A percentile compares a stretch with the other conserved stretches of the same genome.
These are phyloP conservation scores for Cyprinus carpio DNA, from an alignment of 2,113 vertebrate species.

Conservation along the genomic window DNA sequence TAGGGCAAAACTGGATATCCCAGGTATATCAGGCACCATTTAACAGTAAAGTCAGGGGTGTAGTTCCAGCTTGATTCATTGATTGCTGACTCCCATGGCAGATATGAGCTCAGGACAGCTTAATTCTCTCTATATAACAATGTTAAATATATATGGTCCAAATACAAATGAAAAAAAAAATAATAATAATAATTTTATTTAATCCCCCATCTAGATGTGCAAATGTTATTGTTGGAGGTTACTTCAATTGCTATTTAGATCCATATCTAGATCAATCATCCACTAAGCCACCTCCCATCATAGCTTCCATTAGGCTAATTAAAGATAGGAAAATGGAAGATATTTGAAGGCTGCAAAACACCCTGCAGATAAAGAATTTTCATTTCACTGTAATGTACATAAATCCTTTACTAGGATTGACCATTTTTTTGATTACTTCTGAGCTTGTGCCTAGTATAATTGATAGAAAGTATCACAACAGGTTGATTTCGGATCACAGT, in stretches of 20 bases:
- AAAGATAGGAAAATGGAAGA: background rate
- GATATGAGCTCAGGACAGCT: no score
- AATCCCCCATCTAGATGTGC: background rate
- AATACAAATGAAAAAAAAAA: no score
- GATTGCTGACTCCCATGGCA: no score
- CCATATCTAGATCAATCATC: background rate
- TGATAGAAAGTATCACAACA: background rate
- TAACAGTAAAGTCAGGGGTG: background rate
- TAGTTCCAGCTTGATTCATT: no score
- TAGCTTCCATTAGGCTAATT: background rate
- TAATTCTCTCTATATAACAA: no score
- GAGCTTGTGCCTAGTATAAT: background rate
- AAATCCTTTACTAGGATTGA: background rate
- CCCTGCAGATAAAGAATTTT: background rate
- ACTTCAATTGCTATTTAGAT: background rate
- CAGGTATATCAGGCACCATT: no score
- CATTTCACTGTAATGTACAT: background rate
- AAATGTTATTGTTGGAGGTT: background rate
- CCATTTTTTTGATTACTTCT: slow-evolving; percentile 13
- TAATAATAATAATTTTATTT: no score
- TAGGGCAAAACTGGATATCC: no score
- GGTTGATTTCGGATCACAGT: background rate
- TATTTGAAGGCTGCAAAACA: background rate
- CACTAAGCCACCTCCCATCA: background rate
- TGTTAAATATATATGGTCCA: no score